A percentile compares a stretch with the other conserved stretches of the same genome.
Conservation (phyloP, 64 coral and sea anemone species). For the Montipora efflorescens region DNA sequence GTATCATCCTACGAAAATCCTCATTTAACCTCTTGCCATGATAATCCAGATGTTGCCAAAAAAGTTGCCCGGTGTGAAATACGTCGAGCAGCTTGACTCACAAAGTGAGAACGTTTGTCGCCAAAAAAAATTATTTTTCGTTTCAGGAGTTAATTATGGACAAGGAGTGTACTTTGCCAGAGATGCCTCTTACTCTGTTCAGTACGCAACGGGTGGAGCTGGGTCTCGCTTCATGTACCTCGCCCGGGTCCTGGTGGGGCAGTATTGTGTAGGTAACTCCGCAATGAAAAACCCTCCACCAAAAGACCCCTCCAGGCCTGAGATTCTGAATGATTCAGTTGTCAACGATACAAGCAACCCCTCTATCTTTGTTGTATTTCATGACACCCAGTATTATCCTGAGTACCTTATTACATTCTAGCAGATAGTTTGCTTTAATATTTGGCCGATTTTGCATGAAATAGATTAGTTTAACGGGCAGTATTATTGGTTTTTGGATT, state of each 20-base stretch:
- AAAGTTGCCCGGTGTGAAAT: too few relatives aligned
- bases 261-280: background rate
- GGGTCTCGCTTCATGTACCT: slow-evolving; percentile 37
- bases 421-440: background rate
- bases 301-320: slow-evolving; percentile 10
- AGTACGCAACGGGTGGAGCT: background rate
- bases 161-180: slow-evolving; percentile 71
- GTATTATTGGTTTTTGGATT: too few relatives aligned
- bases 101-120: too few relatives aligned
- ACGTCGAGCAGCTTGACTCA: too few relatives aligned
- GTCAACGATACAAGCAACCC: background rate
- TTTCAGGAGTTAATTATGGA: background rate
- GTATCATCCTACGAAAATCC: too few relatives aligned
- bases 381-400: slow-evolving; percentile 70
- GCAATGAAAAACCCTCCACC: background rate
- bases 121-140: background rate
- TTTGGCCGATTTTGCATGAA: too few relatives aligned
- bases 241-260: slow-evolving; percentile 21
- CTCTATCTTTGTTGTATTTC: slow-evolving; percentile 67
- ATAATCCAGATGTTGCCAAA: too few relatives aligned
- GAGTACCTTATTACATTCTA: slow-evolving; percentile 66
- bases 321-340: slow-evolving; percentile 48
- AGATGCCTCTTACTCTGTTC: slow-evolving; percentile 56
- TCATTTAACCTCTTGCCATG: too few relatives aligned
- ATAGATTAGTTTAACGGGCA: too few relatives aligned